Percentiles rank a stretch among this genome's conserved stretches.
phyloP scores from a whole-genome alignment of 2,797 vertebrate genomes.

The Artibeus jamaicensis region DNA sequence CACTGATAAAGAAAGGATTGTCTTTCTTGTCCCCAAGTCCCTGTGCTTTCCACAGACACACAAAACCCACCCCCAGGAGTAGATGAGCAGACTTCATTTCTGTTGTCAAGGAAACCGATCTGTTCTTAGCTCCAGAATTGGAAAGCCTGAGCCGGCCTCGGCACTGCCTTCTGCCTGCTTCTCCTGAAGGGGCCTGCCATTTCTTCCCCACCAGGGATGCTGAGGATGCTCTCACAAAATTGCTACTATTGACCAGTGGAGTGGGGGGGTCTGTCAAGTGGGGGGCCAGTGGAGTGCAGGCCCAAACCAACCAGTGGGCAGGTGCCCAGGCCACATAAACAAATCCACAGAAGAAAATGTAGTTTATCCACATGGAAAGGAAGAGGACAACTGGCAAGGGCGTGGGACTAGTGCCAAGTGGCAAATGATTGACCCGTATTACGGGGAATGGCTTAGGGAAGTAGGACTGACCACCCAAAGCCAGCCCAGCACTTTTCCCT shows the following conservation, averaged over 20 bases:
- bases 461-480: background rate
- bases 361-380: background rate
- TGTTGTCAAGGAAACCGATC: constrained; percentile 78
- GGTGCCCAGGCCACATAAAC: background rate
- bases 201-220: background rate
- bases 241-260: background rate
- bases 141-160: constrained; percentile 53
- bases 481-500: background rate
- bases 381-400: background rate
- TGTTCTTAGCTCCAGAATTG: constrained; percentile 75
- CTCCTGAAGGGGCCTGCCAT: background rate
- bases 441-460: background rate
- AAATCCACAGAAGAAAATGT: background rate
- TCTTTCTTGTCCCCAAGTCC: constrained; percentile 64
- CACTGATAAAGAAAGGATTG: constrained; percentile 28
- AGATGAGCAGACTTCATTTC: constrained; percentile 66
- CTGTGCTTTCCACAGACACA: constrained; percentile 58
- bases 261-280: background rate
- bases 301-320: background rate
- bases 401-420: background rate
- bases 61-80: constrained; percentile 52
- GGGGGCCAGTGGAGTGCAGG: background rate
- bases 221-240: background rate
- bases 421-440: background rate
- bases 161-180: constrained; percentile 45